Conservation (phyloP, 2,113 vertebrate genomes). For the Aleadryas rufinucha region DNA sequence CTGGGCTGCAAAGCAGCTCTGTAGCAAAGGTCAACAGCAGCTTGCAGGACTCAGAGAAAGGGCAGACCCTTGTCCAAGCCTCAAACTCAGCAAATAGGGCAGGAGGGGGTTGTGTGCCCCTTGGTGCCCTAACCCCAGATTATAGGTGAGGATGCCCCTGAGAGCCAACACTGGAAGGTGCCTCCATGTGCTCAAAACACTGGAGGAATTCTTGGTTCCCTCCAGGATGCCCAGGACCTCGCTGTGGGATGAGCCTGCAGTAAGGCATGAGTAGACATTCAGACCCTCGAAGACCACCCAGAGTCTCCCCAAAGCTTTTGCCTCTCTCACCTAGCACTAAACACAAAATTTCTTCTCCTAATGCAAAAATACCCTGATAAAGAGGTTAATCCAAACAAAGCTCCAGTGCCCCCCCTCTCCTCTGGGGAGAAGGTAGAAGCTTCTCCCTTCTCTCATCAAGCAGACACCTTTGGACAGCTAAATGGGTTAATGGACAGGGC, state of each 20-base stretch:
- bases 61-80: not conserved
- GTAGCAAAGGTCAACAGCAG: not conserved
- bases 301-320: not conserved
- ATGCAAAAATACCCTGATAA: not conserved
- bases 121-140: not conserved
- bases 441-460: not conserved
- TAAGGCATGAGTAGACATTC: accelerated
- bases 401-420: not conserved
- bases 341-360: not conserved
- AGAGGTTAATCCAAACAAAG: not conserved
- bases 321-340: not conserved
- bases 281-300: not conserved
- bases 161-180: not conserved
- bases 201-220: not conserved
- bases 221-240: not conserved
- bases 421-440: not conserved
- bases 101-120: not conserved
- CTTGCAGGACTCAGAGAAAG: not conserved
- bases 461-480: not conserved
- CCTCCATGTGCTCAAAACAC: not conserved
- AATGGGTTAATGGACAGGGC: not conserved
- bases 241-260: not conserved
- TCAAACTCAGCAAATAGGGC: not conserved
- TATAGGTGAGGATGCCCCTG: not conserved
- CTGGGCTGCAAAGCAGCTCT: not conserved